phyloP scores from a whole-genome alignment of 2,888 invertebrate species.

The Ametastegia equiseti region DNA sequence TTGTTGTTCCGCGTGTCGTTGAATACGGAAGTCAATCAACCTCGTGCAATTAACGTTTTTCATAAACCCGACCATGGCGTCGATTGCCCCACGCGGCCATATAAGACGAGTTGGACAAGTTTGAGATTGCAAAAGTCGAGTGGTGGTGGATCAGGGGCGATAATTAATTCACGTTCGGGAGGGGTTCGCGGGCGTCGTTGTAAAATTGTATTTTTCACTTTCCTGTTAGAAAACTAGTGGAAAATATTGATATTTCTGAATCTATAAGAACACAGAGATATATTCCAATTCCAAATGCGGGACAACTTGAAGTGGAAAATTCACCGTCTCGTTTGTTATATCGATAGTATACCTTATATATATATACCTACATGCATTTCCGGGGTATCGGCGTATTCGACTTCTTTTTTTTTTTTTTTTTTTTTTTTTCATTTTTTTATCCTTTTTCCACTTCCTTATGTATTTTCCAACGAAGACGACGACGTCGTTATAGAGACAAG shows the following conservation, averaged over 20 bases:
- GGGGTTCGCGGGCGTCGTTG: neutral
- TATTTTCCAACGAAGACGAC: conserved; percentile 24
- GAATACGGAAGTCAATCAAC: conserved; percentile 24
- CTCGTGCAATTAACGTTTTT: conserved; percentile 23
- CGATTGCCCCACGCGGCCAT: neutral
- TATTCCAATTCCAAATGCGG: neutral
- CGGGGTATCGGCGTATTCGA: neutral
- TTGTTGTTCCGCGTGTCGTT: neutral
- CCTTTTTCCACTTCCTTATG: neutral
- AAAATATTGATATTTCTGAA: neutral
- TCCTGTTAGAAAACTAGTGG: neutral
- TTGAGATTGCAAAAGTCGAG: conserved; percentile 38
- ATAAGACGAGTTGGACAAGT: conserved; percentile 37
- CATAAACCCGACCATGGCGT: neutral
- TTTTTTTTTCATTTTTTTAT: neutral
- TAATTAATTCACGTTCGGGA: conserved; percentile 15
- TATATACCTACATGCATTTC: neutral
- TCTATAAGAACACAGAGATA: neutral
- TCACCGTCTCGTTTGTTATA: neutral
- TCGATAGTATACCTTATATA: neutral
- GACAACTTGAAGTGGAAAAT: neutral
- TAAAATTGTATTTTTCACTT: neutral
- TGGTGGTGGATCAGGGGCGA: neutral
- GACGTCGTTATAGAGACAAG: conserved; percentile 14
- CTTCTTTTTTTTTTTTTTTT: neutral